Evolutionary conservation across 2,888 invertebrate species (phyloP).

Genomic region (Leptothorax acervorum): DNA sequence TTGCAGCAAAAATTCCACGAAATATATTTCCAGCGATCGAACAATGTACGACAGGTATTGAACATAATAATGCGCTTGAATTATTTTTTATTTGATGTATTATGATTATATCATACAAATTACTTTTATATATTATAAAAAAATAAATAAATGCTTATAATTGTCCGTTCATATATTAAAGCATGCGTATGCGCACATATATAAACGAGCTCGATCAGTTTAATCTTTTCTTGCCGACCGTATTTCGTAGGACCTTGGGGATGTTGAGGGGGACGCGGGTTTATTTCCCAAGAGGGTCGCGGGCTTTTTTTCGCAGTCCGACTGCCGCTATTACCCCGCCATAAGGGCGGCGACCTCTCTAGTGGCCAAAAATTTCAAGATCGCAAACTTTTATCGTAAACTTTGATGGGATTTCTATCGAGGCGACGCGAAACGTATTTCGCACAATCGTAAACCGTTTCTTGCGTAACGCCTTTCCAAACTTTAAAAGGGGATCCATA

Average conservation of each 20-base stretch:
- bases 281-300: conserved; percentile 76
- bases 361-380: conserved; percentile 58
- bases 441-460: conserved; percentile 34
- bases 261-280: conserved; percentile 71
- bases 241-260: conserved; percentile 42
- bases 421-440: conserved; percentile 42
- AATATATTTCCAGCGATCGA: conserved; percentile 7
- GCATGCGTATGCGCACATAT: neutral
- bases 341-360: conserved; percentile 39
- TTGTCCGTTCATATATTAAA: neutral
- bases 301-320: conserved; percentile 38
- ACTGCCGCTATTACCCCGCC: conserved; percentile 39
- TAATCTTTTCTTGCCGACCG: conserved; percentile 46
- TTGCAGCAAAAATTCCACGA: neutral
- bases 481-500: conserved; percentile 28
- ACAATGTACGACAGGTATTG: neutral
- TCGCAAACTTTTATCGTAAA: conserved; percentile 62
- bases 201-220: conserved; percentile 44
- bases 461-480: conserved; percentile 23
- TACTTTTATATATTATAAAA: neutral
- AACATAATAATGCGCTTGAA: neutral
- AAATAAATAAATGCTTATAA: neutral
- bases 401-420: conserved; percentile 63
- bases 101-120: neutral
- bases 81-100: neutral